Evolutionary conservation across 2,113 vertebrate genomes (phyloP).

Genomic region (Verasper variegatus): DNA sequence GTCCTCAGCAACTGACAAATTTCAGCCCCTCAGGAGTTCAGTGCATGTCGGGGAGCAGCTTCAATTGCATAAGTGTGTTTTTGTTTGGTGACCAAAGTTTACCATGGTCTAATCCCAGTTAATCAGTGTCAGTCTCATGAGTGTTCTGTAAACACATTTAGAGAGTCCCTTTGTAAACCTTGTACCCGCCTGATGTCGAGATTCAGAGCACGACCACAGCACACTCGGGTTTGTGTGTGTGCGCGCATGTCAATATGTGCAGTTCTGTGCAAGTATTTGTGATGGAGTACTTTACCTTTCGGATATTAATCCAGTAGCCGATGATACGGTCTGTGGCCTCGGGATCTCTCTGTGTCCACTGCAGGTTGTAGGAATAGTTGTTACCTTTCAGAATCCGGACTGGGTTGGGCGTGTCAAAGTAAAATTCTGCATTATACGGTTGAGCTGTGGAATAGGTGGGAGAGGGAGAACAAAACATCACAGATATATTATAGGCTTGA

Average conservation of each 20-base stretch:
- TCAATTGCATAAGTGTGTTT: no score
- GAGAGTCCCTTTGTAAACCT: background rate
- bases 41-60: no score
- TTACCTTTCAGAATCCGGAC: conserved; percentile 91
- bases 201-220: no score
- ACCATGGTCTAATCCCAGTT: background rate
- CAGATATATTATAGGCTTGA: background rate
- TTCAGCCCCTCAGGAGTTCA: no score
- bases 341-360: conserved; percentile 98
- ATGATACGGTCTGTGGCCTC: conserved; percentile 91
- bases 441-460: conserved; percentile 79
- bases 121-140: conserved; percentile 13
- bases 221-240: background rate
- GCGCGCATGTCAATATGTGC: background rate
- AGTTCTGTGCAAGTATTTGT: background rate
- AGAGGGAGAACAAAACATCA: conserved; percentile 4
- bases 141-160: conserved; percentile 1
- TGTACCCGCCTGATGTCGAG: no score
- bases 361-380: conserved; percentile 95
- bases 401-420: conserved; percentile 96
- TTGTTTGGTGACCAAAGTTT: conserved; percentile 11
- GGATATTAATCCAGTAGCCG: conserved; percentile 90
- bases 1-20: no score
- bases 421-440: conserved; percentile 97
- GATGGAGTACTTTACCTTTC: conserved; percentile 84